Evolutionary conservation across 37 sponge, comb jelly and placozoan species (phyloP).

Genomic region (Hexactinellida sp.): DNA sequence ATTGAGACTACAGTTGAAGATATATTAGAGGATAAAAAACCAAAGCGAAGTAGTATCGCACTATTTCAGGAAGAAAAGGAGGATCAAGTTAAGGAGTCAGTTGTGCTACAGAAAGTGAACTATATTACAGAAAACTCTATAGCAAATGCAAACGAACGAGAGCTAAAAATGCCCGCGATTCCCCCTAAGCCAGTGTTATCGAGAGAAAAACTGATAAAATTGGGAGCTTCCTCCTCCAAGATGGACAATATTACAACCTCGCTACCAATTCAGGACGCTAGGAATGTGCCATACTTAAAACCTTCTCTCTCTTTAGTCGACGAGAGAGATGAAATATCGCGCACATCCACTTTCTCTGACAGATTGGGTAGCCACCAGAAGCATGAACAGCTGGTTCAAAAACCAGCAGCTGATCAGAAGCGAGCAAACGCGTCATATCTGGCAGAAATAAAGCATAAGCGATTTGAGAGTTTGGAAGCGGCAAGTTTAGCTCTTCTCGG

Average conservation of each 20-base stretch:
- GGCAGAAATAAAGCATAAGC: not conserved
- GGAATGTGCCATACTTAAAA: not conserved
- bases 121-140: not conserved
- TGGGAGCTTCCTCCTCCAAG: not conserved
- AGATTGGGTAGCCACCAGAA: too few relatives aligned
- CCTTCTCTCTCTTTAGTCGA: not conserved
- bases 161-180: not conserved
- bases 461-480: not conserved
- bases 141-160: not conserved
- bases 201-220: not conserved
- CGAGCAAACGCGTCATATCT: not conserved
- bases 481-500: not conserved
- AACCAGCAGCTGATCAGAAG: not conserved
- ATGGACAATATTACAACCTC: not conserved
- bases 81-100: not conserved
- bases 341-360: not conserved
- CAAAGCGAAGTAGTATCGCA: not conserved
- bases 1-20: not conserved
- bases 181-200: not conserved
- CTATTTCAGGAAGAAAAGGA: not conserved
- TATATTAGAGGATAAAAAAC: not conserved
- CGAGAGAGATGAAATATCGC: not conserved
- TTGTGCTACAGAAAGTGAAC: not conserved
- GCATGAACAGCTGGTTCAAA: not conserved
- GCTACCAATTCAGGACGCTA: not conserved